Percentiles rank a stretch among this genome's conserved stretches.
Conservation (phyloP, 2,888 invertebrate species). For the Diloba caeruleocephala region DNA sequence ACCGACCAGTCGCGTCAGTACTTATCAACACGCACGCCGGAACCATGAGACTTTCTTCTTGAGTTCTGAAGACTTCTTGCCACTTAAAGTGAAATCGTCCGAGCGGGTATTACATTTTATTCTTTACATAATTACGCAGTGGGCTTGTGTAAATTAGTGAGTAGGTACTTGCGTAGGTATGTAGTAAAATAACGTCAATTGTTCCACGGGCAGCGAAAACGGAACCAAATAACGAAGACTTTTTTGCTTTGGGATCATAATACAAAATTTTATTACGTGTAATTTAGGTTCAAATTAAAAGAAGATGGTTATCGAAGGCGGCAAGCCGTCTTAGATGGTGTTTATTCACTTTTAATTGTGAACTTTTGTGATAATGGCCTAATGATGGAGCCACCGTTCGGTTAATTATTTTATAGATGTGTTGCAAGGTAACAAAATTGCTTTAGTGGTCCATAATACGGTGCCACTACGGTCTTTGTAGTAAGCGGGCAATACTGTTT, state of each 20-base stretch:
- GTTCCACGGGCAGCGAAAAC: constrained; percentile 36
- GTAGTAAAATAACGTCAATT: constrained; percentile 48
- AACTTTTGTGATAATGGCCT: constrained; percentile 76
- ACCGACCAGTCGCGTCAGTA: constrained; percentile 20
- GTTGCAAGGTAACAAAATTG: constrained; percentile 66
- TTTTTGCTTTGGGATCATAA: constrained; percentile 36
- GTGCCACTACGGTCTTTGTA: constrained; percentile 58
- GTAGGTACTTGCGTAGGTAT: constrained; percentile 9
- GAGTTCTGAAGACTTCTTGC: constrained; percentile 6
- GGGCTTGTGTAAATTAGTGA: constrained; percentile 27
- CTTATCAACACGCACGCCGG: constrained; percentile 36
- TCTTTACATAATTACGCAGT: constrained; percentile 15
- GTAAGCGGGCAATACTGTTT: constrained; percentile 59
- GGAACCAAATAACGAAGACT: constrained; percentile 24
- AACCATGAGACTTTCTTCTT: constrained; percentile 18
- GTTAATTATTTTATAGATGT: constrained; percentile 72
- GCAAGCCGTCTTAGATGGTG: constrained; percentile 72
- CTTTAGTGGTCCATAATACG: constrained; percentile 62
- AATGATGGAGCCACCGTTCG: constrained; percentile 71
- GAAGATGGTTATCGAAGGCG: constrained; percentile 64
- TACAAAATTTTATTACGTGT: constrained; percentile 57
- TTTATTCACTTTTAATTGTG: constrained; percentile 78
- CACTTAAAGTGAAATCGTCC: constrained; percentile 29
- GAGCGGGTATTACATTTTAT: constrained; percentile 17
- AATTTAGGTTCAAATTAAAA: constrained; percentile 65